Conservation (phyloP, 2,113 vertebrate genomes). For the Microtus ochrogaster region DNA sequence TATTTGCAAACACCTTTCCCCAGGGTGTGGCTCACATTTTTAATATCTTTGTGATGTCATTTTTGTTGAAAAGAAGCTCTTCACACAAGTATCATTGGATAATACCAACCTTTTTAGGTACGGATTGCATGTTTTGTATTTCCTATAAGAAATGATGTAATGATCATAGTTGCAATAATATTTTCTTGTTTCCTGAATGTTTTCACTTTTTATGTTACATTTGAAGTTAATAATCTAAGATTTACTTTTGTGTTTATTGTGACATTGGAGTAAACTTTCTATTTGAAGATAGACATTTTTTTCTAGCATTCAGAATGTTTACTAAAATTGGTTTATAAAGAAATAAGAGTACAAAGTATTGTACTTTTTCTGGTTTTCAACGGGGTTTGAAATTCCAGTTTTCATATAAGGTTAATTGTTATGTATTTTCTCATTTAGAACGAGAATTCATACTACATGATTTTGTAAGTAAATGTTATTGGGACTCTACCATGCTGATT, state of each 20-base stretch:
- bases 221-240: not conserved
- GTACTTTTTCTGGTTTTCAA: not conserved
- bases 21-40: not conserved
- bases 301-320: conserved; percentile 4
- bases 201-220: not conserved
- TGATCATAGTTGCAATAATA: not conserved
- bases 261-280: not conserved
- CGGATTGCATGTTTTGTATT: not conserved
- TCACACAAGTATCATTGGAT: not conserved
- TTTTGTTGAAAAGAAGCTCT: not conserved
- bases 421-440: not conserved
- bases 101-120: not conserved
- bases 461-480: not conserved
- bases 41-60: not conserved
- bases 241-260: not conserved
- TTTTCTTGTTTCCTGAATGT: not conserved
- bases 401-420: not conserved
- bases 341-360: not conserved
- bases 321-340: not conserved
- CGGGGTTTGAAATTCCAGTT: not conserved
- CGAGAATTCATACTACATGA: not conserved
- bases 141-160: not conserved
- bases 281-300: not conserved
- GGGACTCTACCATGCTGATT: not conserved
- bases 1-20: not conserved